phyloP scores from a whole-genome alignment of 1,140 invertebrate species.

The Bemisia tabaci region DNA sequence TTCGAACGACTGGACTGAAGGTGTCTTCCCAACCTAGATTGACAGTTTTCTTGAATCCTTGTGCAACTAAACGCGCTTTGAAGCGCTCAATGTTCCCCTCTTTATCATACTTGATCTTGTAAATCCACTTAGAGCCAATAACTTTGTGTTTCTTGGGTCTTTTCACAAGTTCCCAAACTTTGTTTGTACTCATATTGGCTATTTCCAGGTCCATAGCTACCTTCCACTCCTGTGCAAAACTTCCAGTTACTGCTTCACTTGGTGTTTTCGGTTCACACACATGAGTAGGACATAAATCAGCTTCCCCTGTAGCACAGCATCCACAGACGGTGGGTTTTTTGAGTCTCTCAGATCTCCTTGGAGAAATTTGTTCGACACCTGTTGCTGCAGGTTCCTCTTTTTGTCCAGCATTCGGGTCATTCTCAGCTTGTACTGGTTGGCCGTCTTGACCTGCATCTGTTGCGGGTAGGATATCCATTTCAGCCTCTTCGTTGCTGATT shows the following conservation, averaged over 20 bases:
- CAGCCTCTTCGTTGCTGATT: conserved; percentile 11
- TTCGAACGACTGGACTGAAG: conserved; percentile 16
- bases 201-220: conserved; percentile 21
- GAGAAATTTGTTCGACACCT: neutral
- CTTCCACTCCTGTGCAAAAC: conserved; percentile 17
- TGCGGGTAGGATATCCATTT: conserved; percentile 19
- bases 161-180: conserved; percentile 16
- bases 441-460: conserved; percentile 19
- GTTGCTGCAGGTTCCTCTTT: neutral
- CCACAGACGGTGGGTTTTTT: conserved; percentile 5
- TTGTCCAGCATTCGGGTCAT: neutral
- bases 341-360: neutral
- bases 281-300: neutral
- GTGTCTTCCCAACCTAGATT: conserved; percentile 23
- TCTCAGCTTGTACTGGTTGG: neutral
- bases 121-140: conserved; percentile 20
- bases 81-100: neutral
- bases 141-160: conserved; percentile 14
- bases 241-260: conserved; percentile 7
- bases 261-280: conserved; percentile 4
- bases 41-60: neutral
- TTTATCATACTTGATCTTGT: conserved; percentile 6
- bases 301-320: conserved; percentile 8
- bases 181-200: conserved; percentile 17
- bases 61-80: conserved; percentile 2